These are phyloP conservation scores for Altica lythri DNA, from an alignment of 2,888 invertebrate species.

Conservation along the genomic window DNA sequence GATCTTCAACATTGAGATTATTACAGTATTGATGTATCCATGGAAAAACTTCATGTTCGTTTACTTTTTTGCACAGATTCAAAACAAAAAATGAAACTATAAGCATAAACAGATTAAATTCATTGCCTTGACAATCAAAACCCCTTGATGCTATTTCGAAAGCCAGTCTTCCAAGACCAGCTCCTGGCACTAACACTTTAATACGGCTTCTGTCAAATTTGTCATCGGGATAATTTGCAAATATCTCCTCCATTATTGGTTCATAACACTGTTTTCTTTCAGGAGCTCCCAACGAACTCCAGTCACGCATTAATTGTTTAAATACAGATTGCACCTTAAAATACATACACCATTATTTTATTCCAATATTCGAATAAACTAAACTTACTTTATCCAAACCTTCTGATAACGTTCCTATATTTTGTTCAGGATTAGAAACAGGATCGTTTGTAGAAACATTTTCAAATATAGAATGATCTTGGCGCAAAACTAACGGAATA, in stretches of 20 bases:
- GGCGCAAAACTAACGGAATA: slow-evolving; percentile 73
- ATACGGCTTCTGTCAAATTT: slow-evolving; percentile 64
- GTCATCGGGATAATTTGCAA: slow-evolving; percentile 70
- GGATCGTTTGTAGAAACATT: slow-evolving; percentile 62
- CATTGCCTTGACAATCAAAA: slow-evolving; percentile 94
- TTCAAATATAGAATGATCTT: slow-evolving; percentile 84
- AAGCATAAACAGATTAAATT: slow-evolving; percentile 97
- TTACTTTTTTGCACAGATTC: slow-evolving; percentile 76
- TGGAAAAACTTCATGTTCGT: slow-evolving; percentile 84
- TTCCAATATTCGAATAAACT: neutral
- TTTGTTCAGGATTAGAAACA: slow-evolving; percentile 48
- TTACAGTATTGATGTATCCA: slow-evolving; percentile 97
- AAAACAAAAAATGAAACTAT: slow-evolving; percentile 95
- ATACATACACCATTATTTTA: neutral
- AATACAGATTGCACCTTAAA: slow-evolving; percentile 80
- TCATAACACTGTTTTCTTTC: slow-evolving; percentile 88
- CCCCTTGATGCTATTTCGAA: slow-evolving; percentile 92
- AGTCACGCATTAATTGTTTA: slow-evolving; percentile 96
- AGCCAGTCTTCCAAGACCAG: slow-evolving; percentile 92
- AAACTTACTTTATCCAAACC: slow-evolving; percentile 61
- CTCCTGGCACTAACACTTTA: slow-evolving; percentile 90
- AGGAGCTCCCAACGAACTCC: slow-evolving; percentile 82
- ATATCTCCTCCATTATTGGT: slow-evolving; percentile 86
- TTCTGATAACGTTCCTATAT: slow-evolving; percentile 51
- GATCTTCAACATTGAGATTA: slow-evolving; percentile 80